Conservation (phyloP, 2,888 invertebrate genomes). For the Plusia festucae region DNA sequence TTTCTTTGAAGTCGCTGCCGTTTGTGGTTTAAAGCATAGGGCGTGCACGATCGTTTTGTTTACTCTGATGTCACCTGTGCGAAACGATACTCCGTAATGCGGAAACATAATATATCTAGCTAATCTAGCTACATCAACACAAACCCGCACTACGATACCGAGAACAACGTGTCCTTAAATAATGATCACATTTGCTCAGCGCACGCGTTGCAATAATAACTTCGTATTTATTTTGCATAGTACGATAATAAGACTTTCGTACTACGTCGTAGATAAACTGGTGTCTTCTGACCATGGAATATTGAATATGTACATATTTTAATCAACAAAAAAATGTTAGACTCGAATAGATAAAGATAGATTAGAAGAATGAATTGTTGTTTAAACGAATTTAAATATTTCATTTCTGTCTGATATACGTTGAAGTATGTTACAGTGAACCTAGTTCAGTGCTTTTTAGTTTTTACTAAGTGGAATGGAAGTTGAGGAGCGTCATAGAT, state of each 20-base stretch:
- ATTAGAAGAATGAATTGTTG: no score
- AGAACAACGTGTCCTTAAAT: constrained; percentile 30
- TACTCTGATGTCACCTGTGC: constrained; percentile 71
- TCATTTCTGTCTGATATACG: no score
- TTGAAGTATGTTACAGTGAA: no score
- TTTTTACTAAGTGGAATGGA: no score
- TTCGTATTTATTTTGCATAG: constrained; percentile 14
- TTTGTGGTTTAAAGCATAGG: constrained; percentile 25
- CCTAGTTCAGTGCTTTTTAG: no score
- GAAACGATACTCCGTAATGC: constrained; percentile 55
- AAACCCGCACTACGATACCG: constrained; percentile 7
- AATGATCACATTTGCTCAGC: constrained; percentile 26
- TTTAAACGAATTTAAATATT: no score
- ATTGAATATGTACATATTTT: no score
- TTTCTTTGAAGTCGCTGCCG: constrained; percentile 33
- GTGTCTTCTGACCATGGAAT: not conserved
- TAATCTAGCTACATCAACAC: not conserved
- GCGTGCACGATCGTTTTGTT: constrained; percentile 56
- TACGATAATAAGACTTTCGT: constrained; percentile 17
- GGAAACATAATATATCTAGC: constrained; percentile 49
- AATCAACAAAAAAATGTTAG: no score
- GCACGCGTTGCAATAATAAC: constrained; percentile 33
- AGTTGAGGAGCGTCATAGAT: not conserved
- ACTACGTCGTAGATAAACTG: not conserved
- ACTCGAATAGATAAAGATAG: no score